phyloP scores from a whole-genome alignment of 2,888 invertebrate genomes.

The Rotaria socialis region DNA sequence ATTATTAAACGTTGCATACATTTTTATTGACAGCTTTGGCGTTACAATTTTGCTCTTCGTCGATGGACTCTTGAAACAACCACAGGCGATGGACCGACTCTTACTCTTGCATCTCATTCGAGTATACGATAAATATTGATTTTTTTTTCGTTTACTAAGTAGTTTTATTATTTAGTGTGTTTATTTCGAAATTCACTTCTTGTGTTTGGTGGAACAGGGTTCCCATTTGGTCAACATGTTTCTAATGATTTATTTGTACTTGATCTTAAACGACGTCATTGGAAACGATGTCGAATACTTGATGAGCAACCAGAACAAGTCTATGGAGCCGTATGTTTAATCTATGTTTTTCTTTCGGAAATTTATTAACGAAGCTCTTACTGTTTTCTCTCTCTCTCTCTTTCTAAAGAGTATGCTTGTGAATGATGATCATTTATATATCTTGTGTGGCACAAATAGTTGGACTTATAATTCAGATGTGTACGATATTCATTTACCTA shows the following conservation, averaged over 20 bases:
- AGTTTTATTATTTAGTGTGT: not conserved
- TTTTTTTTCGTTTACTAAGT: not conserved
- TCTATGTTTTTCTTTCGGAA: not conserved
- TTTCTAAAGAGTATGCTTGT: constrained; percentile 38
- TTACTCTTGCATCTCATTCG: constrained; percentile 45
- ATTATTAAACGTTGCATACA: not conserved
- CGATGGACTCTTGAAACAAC: constrained; percentile 38
- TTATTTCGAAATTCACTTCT: constrained; percentile 26
- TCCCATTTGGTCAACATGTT: constrained; percentile 42
- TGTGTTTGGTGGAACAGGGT: constrained; percentile 46
- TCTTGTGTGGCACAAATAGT: constrained; percentile 45
- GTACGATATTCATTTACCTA: constrained; percentile 40
- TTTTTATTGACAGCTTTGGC: constrained; percentile 40
- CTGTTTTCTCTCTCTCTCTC: no score
- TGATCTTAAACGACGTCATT: constrained; percentile 40
- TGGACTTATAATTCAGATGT: constrained; percentile 44
- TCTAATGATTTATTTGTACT: constrained; percentile 45
- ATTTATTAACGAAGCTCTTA: no score
- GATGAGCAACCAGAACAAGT: constrained; percentile 31
- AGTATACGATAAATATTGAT: not conserved
- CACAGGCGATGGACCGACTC: constrained; percentile 42
- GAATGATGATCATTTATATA: constrained; percentile 42
- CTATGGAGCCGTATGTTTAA: constrained; percentile 39
- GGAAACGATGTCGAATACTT: constrained; percentile 39
- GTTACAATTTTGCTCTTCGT: constrained; percentile 43